Evolutionary conservation across 2,797 vertebrate species (phyloP).

Genomic region (Cyclopterus lumpus): DNA sequence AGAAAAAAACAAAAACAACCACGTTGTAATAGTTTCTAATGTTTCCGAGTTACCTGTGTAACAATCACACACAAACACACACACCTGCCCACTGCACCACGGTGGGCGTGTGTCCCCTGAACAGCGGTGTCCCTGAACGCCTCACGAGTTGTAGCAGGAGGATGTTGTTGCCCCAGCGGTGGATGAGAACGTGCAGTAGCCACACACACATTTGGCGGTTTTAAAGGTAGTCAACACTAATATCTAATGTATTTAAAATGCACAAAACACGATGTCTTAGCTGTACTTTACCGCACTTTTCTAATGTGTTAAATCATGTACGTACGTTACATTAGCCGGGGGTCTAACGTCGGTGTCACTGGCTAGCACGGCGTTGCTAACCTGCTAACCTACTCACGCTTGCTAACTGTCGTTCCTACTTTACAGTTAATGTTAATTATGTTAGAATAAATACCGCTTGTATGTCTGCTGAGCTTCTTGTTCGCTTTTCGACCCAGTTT

Average conservation of each 20-base stretch:
- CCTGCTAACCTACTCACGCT: conserved; percentile 14
- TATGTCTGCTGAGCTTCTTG: fast-evolving
- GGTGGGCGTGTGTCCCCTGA: not conserved
- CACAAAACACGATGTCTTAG: not conserved
- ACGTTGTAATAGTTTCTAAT: no score
- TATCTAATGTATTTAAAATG: not conserved
- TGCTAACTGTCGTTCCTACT: not conserved
- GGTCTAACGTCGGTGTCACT: conserved; percentile 1
- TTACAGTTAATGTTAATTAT: not conserved
- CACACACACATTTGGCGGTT: conserved; percentile 41
- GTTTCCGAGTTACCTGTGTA: not conserved
- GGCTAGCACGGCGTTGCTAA: conserved; percentile 41
- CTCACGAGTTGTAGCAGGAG: conserved; percentile 11
- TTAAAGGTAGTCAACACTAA: conserved; percentile 60
- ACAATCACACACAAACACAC: not conserved
- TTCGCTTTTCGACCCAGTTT: not conserved
- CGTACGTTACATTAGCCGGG: not conserved
- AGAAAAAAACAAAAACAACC: not conserved
- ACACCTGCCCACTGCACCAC: not conserved
- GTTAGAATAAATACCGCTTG: fast-evolving
- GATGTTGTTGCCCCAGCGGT: conserved; percentile 49
- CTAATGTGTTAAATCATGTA: not conserved
- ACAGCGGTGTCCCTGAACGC: conserved; percentile 48
- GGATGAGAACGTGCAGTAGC: conserved; percentile 41
- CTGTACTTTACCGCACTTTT: not conserved